These are phyloP conservation scores for Erebia palarica DNA, from an alignment of 2,888 invertebrate species.

Conservation along the genomic window DNA sequence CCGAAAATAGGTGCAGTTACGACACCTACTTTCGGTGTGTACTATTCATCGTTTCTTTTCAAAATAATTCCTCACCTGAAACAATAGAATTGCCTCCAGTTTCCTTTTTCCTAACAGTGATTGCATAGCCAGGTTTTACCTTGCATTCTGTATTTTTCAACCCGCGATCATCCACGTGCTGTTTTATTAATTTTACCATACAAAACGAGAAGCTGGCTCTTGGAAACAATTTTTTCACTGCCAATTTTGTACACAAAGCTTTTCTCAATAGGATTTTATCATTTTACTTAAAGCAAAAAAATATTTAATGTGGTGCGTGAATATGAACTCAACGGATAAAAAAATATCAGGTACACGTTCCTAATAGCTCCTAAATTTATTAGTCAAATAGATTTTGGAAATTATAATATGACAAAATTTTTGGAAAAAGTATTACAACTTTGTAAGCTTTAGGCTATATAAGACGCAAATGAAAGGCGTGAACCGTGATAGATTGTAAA, in stretches of 20 bases:
- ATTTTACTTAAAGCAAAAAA: neutral
- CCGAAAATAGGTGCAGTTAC: too few species aligned
- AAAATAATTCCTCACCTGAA: neutral
- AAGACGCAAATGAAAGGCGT: too few species aligned
- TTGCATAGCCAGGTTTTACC: neutral
- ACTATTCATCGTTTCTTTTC: neutral
- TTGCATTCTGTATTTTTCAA: conserved; percentile 1
- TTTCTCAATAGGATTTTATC: neutral
- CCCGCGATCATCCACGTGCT: neutral
- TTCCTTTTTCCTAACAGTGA: neutral
- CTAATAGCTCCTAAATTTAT: too few species aligned
- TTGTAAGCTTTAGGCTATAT: too few species aligned
- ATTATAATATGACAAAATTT: too few species aligned
- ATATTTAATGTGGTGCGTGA: neutral
- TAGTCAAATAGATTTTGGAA: too few species aligned
- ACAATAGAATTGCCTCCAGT: neutral
- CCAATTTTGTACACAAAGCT: conserved; percentile 13
- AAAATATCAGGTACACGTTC: too few species aligned
- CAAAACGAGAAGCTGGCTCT: conserved; percentile 49
- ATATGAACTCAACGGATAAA: neutral
- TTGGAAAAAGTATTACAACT: too few species aligned
- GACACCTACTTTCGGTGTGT: too few species aligned
- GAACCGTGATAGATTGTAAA: too few species aligned
- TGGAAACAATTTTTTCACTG: conserved; percentile 4
- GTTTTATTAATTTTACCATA: conserved; percentile 60